Base-by-base conservation (phyloP, 1,140 invertebrate species). In the Ceratina australensis region DNA sequence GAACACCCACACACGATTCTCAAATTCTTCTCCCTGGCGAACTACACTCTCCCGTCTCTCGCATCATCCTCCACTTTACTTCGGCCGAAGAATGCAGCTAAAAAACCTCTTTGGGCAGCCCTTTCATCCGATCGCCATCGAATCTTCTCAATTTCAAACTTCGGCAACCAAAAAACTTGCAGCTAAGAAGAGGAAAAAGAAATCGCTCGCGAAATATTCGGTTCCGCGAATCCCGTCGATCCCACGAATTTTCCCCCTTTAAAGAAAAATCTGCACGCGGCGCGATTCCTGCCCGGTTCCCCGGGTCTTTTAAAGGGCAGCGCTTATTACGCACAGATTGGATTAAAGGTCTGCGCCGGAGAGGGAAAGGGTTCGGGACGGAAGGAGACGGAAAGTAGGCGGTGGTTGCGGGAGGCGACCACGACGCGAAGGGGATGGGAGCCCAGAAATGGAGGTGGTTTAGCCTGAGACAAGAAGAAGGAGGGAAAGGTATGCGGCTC, bases 311-410 rank as follows among this genome's bases (percentile, higher is more conserved):
- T 88, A 87, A 88, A 88, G 82, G 86, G 85, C 87, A 80, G 69
- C 71, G 81, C 81, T 88, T 88, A 87, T 77, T 86, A 84, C 78
- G 33, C 33, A 83, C 80, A 86, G 82, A 90, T 89, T 86, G 89
- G 89, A 89, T 91, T 90, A 90, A 90, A 90, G 88, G 89, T 88
- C 88, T 86, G 84, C 64, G 71, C 85, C 73, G 68, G 52, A 12
- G 52, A 54, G 52, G 13, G 42, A 18, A 52, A 12, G 0, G 28
- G 5, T 16, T 18, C 13, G n/a, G 28, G 28, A 42, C 12, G 22
- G 64, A 50, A 66, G 50, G 50, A 50, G 74, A 28, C 42, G 78
- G 85, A 69, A 78, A 82, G 81, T 83, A 81, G 81, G 66, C 81
- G 74, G 76, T 64, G 49, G 71, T 75, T 60, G 72, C 33, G 49